These are phyloP conservation scores for Leucoptera coffeella DNA, from an alignment of 2,888 invertebrate genomes.

Conservation along the genomic window DNA sequence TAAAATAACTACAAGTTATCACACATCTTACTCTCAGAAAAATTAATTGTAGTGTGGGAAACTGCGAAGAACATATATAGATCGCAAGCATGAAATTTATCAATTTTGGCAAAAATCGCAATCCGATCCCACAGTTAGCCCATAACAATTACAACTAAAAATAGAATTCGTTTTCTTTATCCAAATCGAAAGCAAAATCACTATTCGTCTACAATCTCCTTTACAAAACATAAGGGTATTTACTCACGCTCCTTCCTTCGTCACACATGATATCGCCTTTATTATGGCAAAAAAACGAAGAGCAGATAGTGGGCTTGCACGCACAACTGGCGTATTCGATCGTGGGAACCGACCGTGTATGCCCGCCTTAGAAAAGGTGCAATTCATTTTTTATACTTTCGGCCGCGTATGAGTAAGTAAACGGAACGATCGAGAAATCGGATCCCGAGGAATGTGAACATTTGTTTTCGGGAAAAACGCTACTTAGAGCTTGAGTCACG, in stretches of 20 bases:
- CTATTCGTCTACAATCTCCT: no score
- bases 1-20: no score
- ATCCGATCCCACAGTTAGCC: no score
- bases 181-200: no score
- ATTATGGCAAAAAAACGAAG: constrained; percentile 19
- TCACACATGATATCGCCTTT: constrained; percentile 20
- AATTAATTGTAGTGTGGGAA: no score
- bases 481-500: no score
- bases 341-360: constrained; percentile 50
- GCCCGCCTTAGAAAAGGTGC: constrained; percentile 50
- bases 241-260: constrained; percentile 16
- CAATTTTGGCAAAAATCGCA: no score
- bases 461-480: constrained; percentile 5
- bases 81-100: no score
- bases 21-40: no score
- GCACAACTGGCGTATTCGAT: constrained; percentile 48
- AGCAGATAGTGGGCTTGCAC: constrained; percentile 24
- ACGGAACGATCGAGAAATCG: constrained; percentile 32
- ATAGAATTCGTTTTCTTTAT: no score
- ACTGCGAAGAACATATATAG: no score
- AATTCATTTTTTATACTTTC: constrained; percentile 32
- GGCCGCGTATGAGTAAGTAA: constrained; percentile 15
- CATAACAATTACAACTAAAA: no score
- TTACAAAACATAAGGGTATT: constrained; percentile 4
- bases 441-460: constrained; percentile 20